Percentiles rank a stretch among this genome's conserved stretches.
Conservation (phyloP, 2,888 invertebrate genomes). For the Leucophenga montana region DNA sequence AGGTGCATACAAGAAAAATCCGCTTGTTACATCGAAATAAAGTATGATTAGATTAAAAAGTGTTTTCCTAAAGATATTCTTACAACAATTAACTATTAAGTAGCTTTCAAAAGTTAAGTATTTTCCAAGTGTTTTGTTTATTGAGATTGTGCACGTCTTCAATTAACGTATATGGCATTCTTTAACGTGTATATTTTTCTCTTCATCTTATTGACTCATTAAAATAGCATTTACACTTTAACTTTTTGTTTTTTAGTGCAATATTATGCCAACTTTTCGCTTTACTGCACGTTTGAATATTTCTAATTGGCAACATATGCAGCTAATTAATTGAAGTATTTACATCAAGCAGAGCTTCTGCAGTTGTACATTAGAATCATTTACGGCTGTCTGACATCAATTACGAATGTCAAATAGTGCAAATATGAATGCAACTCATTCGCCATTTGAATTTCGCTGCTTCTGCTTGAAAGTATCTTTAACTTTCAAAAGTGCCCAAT, state of each 20-base stretch:
- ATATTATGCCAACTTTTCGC: neutral
- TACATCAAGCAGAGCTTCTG: neutral
- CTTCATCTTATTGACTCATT: neutral
- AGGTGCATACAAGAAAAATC: too few relatives aligned
- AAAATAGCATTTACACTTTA: neutral
- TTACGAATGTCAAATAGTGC: neutral
- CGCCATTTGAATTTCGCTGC: neutral
- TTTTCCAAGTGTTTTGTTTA: too few relatives aligned
- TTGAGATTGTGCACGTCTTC: too few relatives aligned
- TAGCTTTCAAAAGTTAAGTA: too few relatives aligned
- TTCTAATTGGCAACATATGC: constrained; percentile 13
- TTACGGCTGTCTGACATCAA: constrained; percentile 1
- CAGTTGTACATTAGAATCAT: neutral
- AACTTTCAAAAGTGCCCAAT: neutral
- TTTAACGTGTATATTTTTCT: too few relatives aligned
- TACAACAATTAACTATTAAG: too few relatives aligned
- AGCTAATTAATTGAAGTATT: constrained; percentile 18
- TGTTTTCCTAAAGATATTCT: too few relatives aligned
- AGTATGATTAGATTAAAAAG: too few relatives aligned
- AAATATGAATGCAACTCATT: neutral
- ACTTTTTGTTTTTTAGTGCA: neutral
- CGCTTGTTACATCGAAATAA: too few relatives aligned
- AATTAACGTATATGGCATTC: too few relatives aligned
- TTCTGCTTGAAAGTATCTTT: too few relatives aligned
- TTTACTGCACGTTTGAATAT: neutral